Base-by-base conservation (phyloP, 2,888 invertebrate genomes). In the Ernsta delagoae region DNA sequence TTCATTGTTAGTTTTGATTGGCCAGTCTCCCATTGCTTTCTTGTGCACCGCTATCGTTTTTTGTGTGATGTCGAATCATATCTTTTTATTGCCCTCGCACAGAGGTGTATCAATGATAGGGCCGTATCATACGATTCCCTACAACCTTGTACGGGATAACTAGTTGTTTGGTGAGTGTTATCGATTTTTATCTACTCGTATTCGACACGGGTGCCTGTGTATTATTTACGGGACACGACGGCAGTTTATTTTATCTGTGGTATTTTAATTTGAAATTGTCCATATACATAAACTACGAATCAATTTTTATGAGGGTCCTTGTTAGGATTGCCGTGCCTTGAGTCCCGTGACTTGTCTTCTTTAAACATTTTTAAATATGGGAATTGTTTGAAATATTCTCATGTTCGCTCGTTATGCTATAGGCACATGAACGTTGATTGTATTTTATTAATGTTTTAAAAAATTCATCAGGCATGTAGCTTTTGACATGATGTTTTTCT, bases 1-100 rank as follows among this genome's bases (percentile, higher is more conserved):
- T n/a, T n/a, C n/a, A n/a, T 16, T 16, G 16, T 16, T 16, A 16
- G 16, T 66, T 81, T 82, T 83, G 88, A 88, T 88, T 86, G 84
- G 82, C 78, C 77, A 78, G 65, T 54, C 60, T 60, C 67, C 59
- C 67, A 61, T 61, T 56, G 54, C 67, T 67, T 67, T 67, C 67
- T 67, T 67, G 61, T 60, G 50, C 34, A 43, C 67, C 67, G 67
- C 61, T 67, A 45, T 54, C 54, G 70, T 72, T 79, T 80, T 80
- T 86, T 85, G 83, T 85, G 80, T 79, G 75, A 75, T 81, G 78
- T 78, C 75, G 70, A 75, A 75, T 77, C 75, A 75, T 75, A 75
- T 80, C 85, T 80, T 77, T 80, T 80, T 31, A 24, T 69, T 57
- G 12, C 39, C 66, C 41, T 56, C 31, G 31, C 11, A 9, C 12